These are phyloP conservation scores for Clanis bilineata DNA, from an alignment of 2,888 invertebrate species.

Conservation along the genomic window DNA sequence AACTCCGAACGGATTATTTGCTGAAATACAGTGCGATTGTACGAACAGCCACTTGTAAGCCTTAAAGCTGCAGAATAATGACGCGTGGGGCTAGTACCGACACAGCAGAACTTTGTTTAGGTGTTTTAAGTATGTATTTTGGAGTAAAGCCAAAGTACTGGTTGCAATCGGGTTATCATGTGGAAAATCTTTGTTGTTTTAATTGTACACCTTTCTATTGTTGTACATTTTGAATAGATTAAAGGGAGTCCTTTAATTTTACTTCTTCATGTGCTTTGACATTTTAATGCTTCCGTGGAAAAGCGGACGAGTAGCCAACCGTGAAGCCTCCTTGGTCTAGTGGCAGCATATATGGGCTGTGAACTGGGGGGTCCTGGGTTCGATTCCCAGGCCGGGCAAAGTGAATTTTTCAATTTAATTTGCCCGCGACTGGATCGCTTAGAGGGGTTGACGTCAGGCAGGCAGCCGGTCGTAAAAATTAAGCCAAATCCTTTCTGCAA, in stretches of 20 bases:
- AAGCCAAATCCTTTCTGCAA: no score
- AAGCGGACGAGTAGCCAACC: no score
- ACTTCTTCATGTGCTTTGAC: not conserved
- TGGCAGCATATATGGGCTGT: no score
- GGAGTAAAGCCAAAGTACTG: slow-evolving; percentile 11
- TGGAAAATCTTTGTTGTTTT: not conserved
- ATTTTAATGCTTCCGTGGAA: not conserved
- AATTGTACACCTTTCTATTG: not conserved
- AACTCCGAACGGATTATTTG: not conserved
- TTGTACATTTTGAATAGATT: no score
- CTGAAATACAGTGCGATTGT: slow-evolving; percentile 14
- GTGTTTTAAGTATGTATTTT: slow-evolving; percentile 18
- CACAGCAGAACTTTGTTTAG: slow-evolving; percentile 14
- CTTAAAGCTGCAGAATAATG: slow-evolving; percentile 18
- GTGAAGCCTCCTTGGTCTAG: no score
- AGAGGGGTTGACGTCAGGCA: no score
- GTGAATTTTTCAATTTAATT: no score
- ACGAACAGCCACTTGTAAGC: slow-evolving; percentile 15
- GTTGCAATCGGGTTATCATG: not conserved
- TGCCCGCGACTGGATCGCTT: no score
- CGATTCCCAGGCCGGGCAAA: no score
- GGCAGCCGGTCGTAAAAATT: no score
- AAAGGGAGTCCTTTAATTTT: no score
- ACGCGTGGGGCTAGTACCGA: slow-evolving; percentile 17
- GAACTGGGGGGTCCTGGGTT: no score